Evolutionary conservation across 2,113 vertebrate genomes (phyloP).

Genomic region (Condylura cristata): DNA sequence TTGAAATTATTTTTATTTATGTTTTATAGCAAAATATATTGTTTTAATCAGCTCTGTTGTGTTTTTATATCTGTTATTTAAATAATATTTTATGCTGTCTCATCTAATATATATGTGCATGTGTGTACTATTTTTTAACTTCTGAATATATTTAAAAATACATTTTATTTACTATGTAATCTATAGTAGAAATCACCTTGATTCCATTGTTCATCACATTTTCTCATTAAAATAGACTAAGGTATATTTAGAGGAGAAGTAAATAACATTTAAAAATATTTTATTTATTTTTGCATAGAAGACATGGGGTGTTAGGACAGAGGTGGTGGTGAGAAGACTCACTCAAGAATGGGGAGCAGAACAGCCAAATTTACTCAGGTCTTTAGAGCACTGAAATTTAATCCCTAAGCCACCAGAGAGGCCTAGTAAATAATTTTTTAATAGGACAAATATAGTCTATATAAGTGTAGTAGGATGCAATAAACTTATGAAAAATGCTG

Average conservation of each 20-base stretch:
- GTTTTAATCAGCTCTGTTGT: background rate
- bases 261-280: background rate
- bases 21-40: slow-evolving; percentile 9
- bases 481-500: background rate
- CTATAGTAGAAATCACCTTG: background rate
- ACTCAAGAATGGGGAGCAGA: too few relatives aligned
- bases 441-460: background rate
- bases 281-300: too few relatives aligned
- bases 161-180: background rate
- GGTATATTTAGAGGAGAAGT: background rate
- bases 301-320: too few relatives aligned
- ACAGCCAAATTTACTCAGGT: too few relatives aligned
- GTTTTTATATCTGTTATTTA: slow-evolving; percentile 15
- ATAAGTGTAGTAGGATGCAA: background rate
- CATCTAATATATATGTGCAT: background rate
- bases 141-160: slow-evolving; percentile 14
- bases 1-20: slow-evolving; percentile 57
- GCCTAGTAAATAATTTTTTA: background rate
- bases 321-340: too few relatives aligned
- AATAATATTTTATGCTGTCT: background rate
- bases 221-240: slow-evolving; percentile 13
- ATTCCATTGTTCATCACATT: background rate
- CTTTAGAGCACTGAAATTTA: too few relatives aligned
- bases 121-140: background rate
- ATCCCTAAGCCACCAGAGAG: too few relatives aligned